Evolutionary conservation across 2,888 invertebrate species (phyloP).

Genomic region (Carterocephalus palaemon): DNA sequence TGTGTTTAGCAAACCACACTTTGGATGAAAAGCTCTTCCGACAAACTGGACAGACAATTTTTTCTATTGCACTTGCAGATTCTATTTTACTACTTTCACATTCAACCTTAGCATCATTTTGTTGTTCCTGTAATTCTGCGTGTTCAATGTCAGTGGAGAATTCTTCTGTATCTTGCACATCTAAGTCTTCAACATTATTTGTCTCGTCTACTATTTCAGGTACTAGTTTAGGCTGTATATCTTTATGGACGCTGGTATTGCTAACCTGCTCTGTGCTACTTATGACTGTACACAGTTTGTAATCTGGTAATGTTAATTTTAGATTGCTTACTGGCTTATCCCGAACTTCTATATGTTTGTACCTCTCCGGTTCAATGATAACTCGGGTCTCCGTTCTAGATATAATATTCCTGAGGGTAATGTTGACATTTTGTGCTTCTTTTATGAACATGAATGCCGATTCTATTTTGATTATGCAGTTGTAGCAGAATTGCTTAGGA

Average conservation of each 20-base stretch:
- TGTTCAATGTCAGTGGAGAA: slow-evolving; percentile 20
- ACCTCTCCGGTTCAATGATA: slow-evolving; percentile 50
- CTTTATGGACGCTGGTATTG: slow-evolving; percentile 25
- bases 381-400: slow-evolving; percentile 50
- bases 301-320: slow-evolving; percentile 50
- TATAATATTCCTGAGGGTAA: slow-evolving; percentile 55
- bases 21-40: slow-evolving; percentile 54
- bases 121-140: slow-evolving; percentile 17
- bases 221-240: not conserved
- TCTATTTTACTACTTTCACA: slow-evolving; percentile 1
- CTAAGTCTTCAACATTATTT: slow-evolving; percentile 15
- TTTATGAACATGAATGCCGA: slow-evolving; percentile 69
- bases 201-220: slow-evolving; percentile 17
- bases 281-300: slow-evolving; percentile 45
- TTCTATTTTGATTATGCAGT: slow-evolving; percentile 70
- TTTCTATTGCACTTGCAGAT: slow-evolving; percentile 32
- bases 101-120: slow-evolving; percentile 25
- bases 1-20: slow-evolving; percentile 61
- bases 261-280: slow-evolving; percentile 34
- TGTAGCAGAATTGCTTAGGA: slow-evolving; percentile 73
- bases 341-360: slow-evolving; percentile 26
- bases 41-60: slow-evolving; percentile 52
- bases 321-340: slow-evolving; percentile 34
- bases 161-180: slow-evolving; percentile 15
- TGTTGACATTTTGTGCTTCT: slow-evolving; percentile 58